phyloP scores from a whole-genome alignment of 1,140 invertebrate species.

The Anthonomus grandis region DNA sequence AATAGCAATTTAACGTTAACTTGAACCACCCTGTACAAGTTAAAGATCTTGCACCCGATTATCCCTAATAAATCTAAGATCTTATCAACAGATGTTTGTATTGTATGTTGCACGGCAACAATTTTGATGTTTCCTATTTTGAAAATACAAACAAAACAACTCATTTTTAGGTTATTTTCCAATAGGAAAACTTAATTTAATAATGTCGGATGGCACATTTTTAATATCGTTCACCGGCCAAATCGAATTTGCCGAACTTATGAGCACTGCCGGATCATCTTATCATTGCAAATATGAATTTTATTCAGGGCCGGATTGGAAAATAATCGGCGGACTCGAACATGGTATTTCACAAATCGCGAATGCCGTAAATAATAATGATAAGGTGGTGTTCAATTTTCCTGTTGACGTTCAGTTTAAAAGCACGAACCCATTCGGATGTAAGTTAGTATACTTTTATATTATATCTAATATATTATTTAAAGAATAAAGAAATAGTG shows the following conservation, averaged over 20 bases:
- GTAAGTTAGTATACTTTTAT: conserved; percentile 32
- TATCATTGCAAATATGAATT: conserved; percentile 48
- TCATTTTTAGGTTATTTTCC: too few relatives aligned
- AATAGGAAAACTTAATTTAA: too few relatives aligned
- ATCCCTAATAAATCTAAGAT: too few relatives aligned
- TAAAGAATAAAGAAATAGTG: not conserved
- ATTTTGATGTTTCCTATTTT: too few relatives aligned
- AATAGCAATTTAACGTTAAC: too few relatives aligned
- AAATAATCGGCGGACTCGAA: conserved; percentile 43
- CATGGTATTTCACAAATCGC: conserved; percentile 42
- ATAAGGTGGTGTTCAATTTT: conserved; percentile 44
- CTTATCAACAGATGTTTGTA: too few relatives aligned
- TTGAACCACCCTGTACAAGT: too few relatives aligned
- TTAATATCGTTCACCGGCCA: conserved; percentile 43
- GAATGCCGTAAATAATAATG: conserved; percentile 41
- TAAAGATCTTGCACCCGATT: too few relatives aligned
- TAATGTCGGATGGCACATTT: conserved; percentile 20
- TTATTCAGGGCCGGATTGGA: conserved; percentile 43
- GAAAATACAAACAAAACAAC: too few relatives aligned
- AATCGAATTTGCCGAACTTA: conserved; percentile 41
- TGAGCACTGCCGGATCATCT: conserved; percentile 34
- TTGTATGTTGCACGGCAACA: too few relatives aligned
- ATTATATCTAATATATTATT: not conserved
- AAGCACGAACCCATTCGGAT: conserved; percentile 45
- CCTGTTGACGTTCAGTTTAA: conserved; percentile 44